Evolutionary conservation across 2,888 invertebrate genomes (phyloP), one percentile per base, ranked within the genome.

Genomic region (Gryllus longicercus): DNA sequence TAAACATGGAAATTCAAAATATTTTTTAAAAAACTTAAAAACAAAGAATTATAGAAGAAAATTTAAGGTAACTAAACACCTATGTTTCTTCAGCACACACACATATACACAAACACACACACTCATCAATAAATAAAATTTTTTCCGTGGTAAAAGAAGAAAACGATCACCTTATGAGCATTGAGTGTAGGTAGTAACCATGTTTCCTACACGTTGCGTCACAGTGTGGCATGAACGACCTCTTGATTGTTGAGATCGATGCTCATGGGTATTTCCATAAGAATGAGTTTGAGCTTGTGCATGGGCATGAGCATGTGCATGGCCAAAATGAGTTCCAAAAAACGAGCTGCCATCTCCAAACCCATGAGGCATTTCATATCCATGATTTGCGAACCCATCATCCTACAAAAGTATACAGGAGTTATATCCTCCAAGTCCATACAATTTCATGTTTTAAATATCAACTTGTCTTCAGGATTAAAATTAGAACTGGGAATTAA

Each of bases 121-220:
- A 38, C 38, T 38, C 38, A 8, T 38, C 8, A 38, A 38, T 38
- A 38, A 38, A 38, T 38, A 38, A 38, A 38, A 38, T 8, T 1
- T 38, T 38, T 38, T 38, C 38, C 38, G 8, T 38, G 8, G 5
- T 38, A 38, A 38, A 38, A 38, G 8, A 5, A 38, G 8, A 38
- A 38, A 38, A 38, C 38, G 21, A 38, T 38, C 25, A 38, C 8
- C 38, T 78, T 82, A 83, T 11, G 82, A 82, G 82, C 86, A 86
- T 50, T 86, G 84, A 38, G 86, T 86, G 80, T 85, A 86, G 5
- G 85, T 84, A n/a, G 85, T 85, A 2, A 86, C 85, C 82, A 84
- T 85, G 81, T 85, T 86, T 49, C 86, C 86, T 51, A 84, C 83
- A 79, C 84, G 81, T 80, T 86, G 84, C 2, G 86, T 86, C 18